Evolutionary conservation across 2,888 invertebrate species (phyloP).

Genomic region (Creontiades dilutus): DNA sequence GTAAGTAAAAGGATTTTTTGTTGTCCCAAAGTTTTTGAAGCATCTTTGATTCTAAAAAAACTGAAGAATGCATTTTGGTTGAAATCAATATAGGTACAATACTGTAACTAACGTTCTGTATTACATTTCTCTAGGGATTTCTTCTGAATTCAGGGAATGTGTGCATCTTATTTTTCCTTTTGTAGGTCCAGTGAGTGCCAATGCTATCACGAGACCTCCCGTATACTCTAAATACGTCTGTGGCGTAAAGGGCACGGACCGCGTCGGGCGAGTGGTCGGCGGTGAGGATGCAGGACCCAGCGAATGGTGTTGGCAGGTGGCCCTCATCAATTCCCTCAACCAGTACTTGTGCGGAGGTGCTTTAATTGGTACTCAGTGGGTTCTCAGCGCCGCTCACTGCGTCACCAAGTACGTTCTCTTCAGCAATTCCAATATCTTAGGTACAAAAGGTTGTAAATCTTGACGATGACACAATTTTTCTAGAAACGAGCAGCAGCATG

Average conservation of each 20-base stretch:
- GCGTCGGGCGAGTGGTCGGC: slow-evolving; percentile 84
- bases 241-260: slow-evolving; percentile 90
- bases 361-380: slow-evolving; percentile 96
- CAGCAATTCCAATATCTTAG: not conserved
- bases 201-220: slow-evolving; percentile 80
- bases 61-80: no score
- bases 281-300: slow-evolving; percentile 94
- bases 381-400: slow-evolving; percentile 95
- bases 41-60: no score
- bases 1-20: no score
- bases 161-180: not conserved
- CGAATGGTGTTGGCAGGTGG: slow-evolving; percentile 98
- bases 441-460: no score
- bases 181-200: slow-evolving; percentile 75
- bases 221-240: slow-evolving; percentile 94
- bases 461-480: no score
- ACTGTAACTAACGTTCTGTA: no score
- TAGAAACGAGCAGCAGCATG: no score
- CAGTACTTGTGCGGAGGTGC: slow-evolving; percentile 96
- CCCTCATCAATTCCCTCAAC: slow-evolving; percentile 94
- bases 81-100: no score
- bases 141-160: no score
- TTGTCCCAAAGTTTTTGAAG: no score
- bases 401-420: slow-evolving; percentile 89
- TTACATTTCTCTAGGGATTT: no score